phyloP scores from a whole-genome alignment of 1,140 invertebrate species.

The Marisa cornuarietis region DNA sequence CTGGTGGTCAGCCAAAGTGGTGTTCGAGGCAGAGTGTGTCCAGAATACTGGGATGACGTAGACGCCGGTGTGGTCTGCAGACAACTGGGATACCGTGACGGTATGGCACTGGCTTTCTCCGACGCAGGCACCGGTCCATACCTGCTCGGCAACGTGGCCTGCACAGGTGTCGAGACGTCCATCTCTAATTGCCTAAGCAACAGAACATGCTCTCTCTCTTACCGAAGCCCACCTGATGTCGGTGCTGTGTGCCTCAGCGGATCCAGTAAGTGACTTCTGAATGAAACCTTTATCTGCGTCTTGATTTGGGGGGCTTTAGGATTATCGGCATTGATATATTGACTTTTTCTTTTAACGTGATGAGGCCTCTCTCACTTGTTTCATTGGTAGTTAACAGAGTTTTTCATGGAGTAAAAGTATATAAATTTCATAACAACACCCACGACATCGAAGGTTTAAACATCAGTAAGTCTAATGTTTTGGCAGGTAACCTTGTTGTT shows the following conservation, averaged over 20 bases:
- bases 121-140: conserved; percentile 32
- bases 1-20: conserved; percentile 77
- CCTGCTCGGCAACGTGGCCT: conserved; percentile 35
- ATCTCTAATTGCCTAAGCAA: conserved; percentile 36
- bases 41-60: conserved; percentile 77
- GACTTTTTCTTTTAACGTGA: no score
- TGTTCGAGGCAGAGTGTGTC: conserved; percentile 79
- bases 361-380: no score
- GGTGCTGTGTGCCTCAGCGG: conserved; percentile 37
- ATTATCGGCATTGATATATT: no score
- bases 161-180: conserved; percentile 34
- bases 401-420: background rate
- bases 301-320: no score
- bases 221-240: conserved; percentile 19
- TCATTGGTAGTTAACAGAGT: background rate
- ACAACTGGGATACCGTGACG: conserved; percentile 71
- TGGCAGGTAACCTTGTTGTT: background rate
- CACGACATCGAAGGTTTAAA: no score
- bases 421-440: no score
- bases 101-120: conserved; percentile 33
- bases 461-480: no score
- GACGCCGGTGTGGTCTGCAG: conserved; percentile 78
- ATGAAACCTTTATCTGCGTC: no score
- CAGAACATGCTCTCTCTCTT: conserved; percentile 27
- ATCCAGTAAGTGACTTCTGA: conserved; percentile 19